Evolutionary conservation across 2,888 invertebrate genomes (phyloP).

Genomic region (Neoitamus cyanurus): DNA sequence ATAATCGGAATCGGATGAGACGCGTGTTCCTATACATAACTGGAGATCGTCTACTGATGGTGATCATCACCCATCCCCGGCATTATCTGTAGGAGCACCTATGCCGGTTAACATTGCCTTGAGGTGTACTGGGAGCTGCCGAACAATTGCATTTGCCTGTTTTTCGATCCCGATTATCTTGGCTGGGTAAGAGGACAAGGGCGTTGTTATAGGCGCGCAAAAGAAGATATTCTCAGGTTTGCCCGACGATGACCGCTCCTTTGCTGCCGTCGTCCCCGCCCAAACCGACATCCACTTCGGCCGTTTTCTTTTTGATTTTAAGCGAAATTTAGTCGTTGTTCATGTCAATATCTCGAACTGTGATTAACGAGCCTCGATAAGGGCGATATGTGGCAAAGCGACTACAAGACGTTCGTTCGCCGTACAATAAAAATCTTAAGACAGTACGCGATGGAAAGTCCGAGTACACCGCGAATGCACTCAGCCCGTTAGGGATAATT

Average conservation of each 20-base stretch:
- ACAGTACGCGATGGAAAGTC: not conserved
- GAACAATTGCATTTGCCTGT: constrained; percentile 40
- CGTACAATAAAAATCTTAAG: not conserved
- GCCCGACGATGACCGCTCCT: constrained; percentile 8
- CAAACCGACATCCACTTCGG: not conserved
- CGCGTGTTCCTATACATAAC: constrained; percentile 13
- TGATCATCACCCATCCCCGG: not conserved
- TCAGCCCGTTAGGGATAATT: constrained; percentile 14
- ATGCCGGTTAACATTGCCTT: not conserved
- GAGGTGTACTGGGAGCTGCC: constrained; percentile 25
- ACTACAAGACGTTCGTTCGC: not conserved
- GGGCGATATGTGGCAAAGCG: not conserved
- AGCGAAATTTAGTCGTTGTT: constrained; percentile 41
- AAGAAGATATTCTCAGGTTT: constrained; percentile 26
- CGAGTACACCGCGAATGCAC: not conserved
- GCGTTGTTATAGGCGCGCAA: constrained; percentile 22
- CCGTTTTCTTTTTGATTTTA: not conserved
- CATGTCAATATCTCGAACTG: constrained; percentile 38
- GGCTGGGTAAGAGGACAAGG: constrained; percentile 22
- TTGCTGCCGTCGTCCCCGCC: not conserved
- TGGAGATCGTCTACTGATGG: constrained; percentile 4
- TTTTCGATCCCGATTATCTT: not conserved
- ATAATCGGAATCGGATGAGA: constrained; percentile 9
- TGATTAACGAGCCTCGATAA: constrained; percentile 46
- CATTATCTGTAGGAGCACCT: not conserved